Evolutionary conservation across 2,797 vertebrate species (phyloP).

Genomic region (Mallotus villosus): DNA sequence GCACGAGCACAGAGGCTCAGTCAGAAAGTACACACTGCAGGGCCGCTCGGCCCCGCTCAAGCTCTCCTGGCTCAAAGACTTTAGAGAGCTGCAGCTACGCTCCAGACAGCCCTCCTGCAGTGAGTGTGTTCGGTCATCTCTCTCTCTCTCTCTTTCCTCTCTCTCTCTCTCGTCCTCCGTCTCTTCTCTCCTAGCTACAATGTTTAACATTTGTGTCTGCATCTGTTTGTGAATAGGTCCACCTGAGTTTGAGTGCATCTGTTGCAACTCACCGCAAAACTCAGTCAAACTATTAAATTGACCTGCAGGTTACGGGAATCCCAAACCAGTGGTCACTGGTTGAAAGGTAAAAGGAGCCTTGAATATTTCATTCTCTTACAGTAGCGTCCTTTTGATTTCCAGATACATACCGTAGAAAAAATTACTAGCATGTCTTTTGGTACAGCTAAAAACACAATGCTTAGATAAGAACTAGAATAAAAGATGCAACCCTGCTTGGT

Average conservation of each 20-base stretch:
- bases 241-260: slow-evolving; percentile 84
- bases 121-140: slow-evolving; percentile 61
- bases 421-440: background rate
- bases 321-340: slow-evolving; percentile 87
- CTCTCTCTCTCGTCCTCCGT: background rate
- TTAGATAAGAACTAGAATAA: background rate
- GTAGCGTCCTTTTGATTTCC: background rate
- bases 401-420: background rate
- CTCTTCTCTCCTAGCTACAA: background rate
- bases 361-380: background rate
- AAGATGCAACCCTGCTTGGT: background rate
- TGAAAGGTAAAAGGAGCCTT: slow-evolving; percentile 82
- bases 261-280: slow-evolving; percentile 81
- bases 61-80: slow-evolving; percentile 94
- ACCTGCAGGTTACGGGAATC: slow-evolving; percentile 88
- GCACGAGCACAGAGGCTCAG: slow-evolving; percentile 91
- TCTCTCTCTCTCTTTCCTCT: background rate
- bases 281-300: slow-evolving; percentile 92
- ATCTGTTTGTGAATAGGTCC: slow-evolving; percentile 68
- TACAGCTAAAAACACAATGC: no score
- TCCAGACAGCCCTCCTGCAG: slow-evolving; percentile 81
- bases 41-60: slow-evolving; percentile 85
- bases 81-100: slow-evolving; percentile 86
- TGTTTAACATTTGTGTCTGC: background rate
- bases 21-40: slow-evolving; percentile 90